Evolutionary conservation across 2,888 invertebrate species (phyloP).

Genomic region (Pasiphila rectangulata): DNA sequence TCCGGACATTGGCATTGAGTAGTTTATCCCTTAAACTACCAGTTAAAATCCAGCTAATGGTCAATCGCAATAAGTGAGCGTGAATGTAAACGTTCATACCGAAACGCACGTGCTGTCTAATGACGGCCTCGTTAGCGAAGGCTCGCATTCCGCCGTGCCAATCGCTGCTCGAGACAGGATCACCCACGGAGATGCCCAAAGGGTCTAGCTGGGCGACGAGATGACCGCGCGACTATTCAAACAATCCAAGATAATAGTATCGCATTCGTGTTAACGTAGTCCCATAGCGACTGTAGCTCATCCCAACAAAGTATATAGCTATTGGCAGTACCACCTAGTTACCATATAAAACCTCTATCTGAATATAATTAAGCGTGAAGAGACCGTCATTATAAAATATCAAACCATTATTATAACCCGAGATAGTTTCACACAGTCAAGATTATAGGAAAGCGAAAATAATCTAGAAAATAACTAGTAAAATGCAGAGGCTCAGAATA

Average conservation of each 20-base stretch:
- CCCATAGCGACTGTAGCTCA: constrained; percentile 11
- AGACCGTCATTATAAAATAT: background rate
- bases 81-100: constrained; percentile 59
- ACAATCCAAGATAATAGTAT: constrained; percentile 36
- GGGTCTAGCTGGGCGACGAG: constrained; percentile 96
- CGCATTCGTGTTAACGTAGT: constrained; percentile 12
- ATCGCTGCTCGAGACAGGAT: constrained; percentile 77
- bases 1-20: background rate
- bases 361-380: background rate
- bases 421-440: constrained; percentile 15
- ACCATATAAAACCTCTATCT: background rate
- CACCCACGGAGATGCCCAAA: constrained; percentile 90
- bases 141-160: constrained; percentile 76
- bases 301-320: no score
- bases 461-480: constrained; percentile 16
- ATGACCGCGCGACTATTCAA: constrained; percentile 92
- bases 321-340: no score
- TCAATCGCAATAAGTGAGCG: constrained; percentile 51
- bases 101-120: constrained; percentile 79
- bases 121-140: constrained; percentile 76
- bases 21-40: constrained; percentile 22
- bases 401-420: constrained; percentile 1
- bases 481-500: constrained; percentile 14
- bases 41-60: constrained; percentile 51
- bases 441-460: constrained; percentile 28